Conservation (phyloP, 2,797 vertebrate species). For the Sebastes cheni region DNA sequence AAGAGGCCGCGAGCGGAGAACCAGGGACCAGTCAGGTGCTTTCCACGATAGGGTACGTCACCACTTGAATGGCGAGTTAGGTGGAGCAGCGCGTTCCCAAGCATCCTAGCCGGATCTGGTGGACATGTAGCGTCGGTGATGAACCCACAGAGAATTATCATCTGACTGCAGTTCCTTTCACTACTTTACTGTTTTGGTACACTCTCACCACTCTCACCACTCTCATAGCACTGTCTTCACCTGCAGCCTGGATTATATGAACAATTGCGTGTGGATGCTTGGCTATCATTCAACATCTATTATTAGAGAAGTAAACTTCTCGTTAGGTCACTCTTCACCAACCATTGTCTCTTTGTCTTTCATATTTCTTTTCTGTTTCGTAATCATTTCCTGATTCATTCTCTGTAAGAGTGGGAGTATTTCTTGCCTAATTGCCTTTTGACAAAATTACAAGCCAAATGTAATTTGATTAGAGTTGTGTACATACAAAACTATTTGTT, state of each 20-base stretch:
- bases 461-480: constrained; percentile 3
- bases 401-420: background rate
- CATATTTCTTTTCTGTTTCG: background rate
- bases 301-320: background rate
- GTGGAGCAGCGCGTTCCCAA: no score
- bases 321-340: background rate
- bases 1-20: no score
- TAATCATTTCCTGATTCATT: background rate
- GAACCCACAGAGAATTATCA: background rate
- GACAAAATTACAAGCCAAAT: constrained; percentile 10
- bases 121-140: background rate
- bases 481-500: constrained; percentile 1
- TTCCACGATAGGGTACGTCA: no score
- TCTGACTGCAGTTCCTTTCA: background rate
- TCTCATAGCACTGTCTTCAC: background rate
- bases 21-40: no score
- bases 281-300: background rate
- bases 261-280: background rate
- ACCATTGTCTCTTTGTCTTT: background rate
- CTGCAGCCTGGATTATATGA: background rate
- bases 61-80: no score
- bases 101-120: no score
- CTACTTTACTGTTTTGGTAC: background rate
- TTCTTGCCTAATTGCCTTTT: constrained; percentile 29
- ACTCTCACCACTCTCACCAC: background rate